Percentiles rank a stretch among this genome's conserved stretches.
phyloP scores from a whole-genome alignment of 1,140 invertebrate genomes.

The Drosophila melanica region DNA sequence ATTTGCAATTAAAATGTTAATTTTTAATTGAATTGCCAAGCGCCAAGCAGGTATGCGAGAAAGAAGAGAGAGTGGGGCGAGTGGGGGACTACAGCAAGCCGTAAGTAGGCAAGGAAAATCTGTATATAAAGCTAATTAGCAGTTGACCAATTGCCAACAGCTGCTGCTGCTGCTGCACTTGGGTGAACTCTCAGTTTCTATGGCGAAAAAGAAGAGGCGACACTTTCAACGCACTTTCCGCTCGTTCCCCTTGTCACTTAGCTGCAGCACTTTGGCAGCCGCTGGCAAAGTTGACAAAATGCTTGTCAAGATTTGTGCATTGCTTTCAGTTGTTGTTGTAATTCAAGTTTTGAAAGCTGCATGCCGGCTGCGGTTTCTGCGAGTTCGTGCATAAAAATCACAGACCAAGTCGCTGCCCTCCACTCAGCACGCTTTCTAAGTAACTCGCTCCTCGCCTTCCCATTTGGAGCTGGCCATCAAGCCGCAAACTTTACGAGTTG shows the following conservation, averaged over 20 bases:
- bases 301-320: conserved; percentile 73
- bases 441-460: conserved; percentile 19
- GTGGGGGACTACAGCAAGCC: conserved; percentile 1
- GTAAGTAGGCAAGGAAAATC: conserved; percentile 47
- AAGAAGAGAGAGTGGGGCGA: background rate
- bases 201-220: conserved; percentile 31
- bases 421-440: background rate
- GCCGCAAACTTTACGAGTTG: conserved; percentile 79
- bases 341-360: conserved; percentile 53
- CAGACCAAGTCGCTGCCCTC: background rate
- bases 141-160: conserved; percentile 5
- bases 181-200: conserved; percentile 64
- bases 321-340: conserved; percentile 48
- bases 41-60: background rate
- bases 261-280: conserved; percentile 6
- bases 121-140: conserved; percentile 69
- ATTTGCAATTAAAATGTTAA: conserved; percentile 84
- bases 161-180: conserved; percentile 33
- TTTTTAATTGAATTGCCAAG: conserved; percentile 80
- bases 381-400: conserved; percentile 59
- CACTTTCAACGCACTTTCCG: conserved; percentile 50
- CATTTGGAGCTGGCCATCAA: conserved; percentile 60
- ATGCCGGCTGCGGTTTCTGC: conserved; percentile 46
- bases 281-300: conserved; percentile 74
- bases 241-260: background rate